Conservation (phyloP, 2,113 vertebrate species). For the Empidonax traillii region DNA sequence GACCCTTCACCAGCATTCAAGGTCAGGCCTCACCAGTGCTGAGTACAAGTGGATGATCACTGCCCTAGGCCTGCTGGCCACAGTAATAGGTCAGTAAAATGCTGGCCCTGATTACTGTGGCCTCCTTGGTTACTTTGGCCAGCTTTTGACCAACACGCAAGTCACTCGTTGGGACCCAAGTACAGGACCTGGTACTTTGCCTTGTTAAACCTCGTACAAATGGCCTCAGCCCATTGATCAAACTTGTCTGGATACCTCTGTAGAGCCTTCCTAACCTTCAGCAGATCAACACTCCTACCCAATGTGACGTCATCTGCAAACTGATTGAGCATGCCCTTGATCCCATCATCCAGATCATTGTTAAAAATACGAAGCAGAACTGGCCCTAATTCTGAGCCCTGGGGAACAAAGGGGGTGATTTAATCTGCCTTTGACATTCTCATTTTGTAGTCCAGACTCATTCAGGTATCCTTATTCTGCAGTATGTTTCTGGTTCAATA, state of each 20-base stretch:
- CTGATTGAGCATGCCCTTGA: neutral
- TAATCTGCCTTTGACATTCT: neutral
- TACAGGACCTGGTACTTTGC: neutral
- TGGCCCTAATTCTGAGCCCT: accelerated
- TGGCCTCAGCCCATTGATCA: neutral
- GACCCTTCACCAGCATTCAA: neutral
- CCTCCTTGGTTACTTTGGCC: neutral
- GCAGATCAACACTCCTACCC: neutral
- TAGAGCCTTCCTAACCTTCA: neutral
- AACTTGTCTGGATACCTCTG: neutral
- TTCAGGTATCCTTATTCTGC: neutral
- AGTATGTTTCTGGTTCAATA: neutral
- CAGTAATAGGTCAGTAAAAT: neutral
- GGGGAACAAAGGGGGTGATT: accelerated
- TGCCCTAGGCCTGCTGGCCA: neutral
- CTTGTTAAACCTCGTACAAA: neutral
- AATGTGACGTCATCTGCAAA: neutral
- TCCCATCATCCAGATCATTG: neutral
- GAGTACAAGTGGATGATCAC: neutral
- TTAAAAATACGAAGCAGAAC: neutral
- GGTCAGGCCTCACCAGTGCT: neutral
- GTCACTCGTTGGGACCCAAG: neutral
- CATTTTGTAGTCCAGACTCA: neutral
- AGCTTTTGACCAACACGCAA: neutral
- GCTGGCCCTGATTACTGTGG: neutral